Base-by-base conservation (phyloP, 2,888 invertebrate species). In the Marronus borbonicus region DNA sequence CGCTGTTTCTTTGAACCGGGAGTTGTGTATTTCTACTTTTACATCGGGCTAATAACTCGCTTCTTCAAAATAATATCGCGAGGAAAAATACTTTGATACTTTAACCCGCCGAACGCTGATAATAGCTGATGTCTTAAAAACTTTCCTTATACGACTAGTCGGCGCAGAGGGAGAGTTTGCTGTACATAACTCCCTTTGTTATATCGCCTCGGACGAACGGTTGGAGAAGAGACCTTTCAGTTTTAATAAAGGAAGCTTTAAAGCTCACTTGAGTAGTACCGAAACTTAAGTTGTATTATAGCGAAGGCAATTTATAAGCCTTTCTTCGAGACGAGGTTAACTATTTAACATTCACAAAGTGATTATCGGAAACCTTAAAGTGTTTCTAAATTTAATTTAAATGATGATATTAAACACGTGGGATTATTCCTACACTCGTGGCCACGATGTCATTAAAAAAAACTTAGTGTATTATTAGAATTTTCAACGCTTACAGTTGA, bases 201-300 rank as follows among this genome's bases (percentile, higher is more conserved):
- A 39, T 60, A 55, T 24, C 14, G 39, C 60, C 24, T 36, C 31
- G 31, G 5, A 28, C 28, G 68, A 68, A 14, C 28, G 44, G 39
- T 24, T 31, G 24, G 5, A 20, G 44, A 60, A 74, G 20, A 39
- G 24, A 60, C 28, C 72, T 60, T 60, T 74, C 60, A 49, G 55
- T 55, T 74, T 74, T 74, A 74, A 74, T 74, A 74, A 74, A 44
- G 24, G 60, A 50, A 39, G 68, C 20, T 68, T 68, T 68, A 68
- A 28, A 24, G 49, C 68, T 68, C 4, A 50, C 49, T 20, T 68
- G 28, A 24, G 28, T 50, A 50, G 68, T 24, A 31, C 12, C 0
- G 50, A 49, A 68, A 28, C 50, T 50, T 24, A 39, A 39, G 58
- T 72, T 39, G 58, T 31, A 24, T 58, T 31, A 44, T 44, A 44